These are phyloP conservation scores for Neolamprologus sp. DNA, from an alignment of 2,113 vertebrate species.

Conservation along the genomic window DNA sequence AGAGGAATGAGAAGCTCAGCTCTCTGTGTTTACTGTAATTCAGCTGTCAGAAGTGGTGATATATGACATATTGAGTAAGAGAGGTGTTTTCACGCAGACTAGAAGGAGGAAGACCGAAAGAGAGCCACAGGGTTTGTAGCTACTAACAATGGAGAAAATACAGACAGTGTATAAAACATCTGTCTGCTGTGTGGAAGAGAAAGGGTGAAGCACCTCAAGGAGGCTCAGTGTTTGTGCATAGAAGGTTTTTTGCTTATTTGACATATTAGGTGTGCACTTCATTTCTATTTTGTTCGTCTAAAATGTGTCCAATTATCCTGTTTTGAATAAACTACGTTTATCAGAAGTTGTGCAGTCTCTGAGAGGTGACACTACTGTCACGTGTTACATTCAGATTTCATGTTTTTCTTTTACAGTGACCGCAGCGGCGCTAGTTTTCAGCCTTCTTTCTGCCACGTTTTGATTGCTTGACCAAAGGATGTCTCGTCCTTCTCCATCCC, in stretches of 20 bases:
- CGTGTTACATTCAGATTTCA: not conserved
- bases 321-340: not conserved
- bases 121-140: constrained; percentile 48
- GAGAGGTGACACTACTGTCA: fast-evolving
- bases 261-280: not conserved
- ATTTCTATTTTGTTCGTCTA: not conserved
- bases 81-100: constrained; percentile 48
- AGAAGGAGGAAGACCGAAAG: not conserved
- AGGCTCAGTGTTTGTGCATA: constrained; percentile 4
- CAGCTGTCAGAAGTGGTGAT: constrained; percentile 68
- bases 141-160: constrained; percentile 46
- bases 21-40: constrained; percentile 75
- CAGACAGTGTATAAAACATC: constrained; percentile 15
- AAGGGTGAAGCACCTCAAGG: not conserved
- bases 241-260: not conserved
- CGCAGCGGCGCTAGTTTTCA: not conserved
- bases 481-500: constrained; percentile 76
- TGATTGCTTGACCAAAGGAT: constrained; percentile 32
- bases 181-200: constrained; percentile 2
- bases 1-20: constrained; percentile 36
- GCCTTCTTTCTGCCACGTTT: not conserved
- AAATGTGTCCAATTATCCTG: not conserved
- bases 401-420: not conserved
- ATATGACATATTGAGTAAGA: constrained; percentile 71
- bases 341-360: not conserved